Conservation (phyloP, 2,113 vertebrate genomes). For the Cephalopholis sonnerati region DNA sequence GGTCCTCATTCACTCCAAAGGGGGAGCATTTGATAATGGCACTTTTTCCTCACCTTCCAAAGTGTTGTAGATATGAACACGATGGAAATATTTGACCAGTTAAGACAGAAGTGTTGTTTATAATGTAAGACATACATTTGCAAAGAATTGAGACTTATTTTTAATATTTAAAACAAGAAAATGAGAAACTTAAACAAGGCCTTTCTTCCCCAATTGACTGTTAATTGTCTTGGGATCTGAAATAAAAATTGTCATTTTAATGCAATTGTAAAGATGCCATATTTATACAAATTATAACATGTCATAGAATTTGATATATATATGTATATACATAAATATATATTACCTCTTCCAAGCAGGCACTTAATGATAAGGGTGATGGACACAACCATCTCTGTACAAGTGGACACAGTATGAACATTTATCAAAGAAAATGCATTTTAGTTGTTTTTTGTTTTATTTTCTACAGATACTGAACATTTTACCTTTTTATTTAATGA, state of each 20-base stretch:
- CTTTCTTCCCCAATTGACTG: slow-evolving; percentile 87
- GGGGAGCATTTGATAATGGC: slow-evolving; percentile 76
- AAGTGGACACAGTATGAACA: slow-evolving; percentile 76
- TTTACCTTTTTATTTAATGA: slow-evolving; percentile 96
- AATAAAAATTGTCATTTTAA: slow-evolving; percentile 78
- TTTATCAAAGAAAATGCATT: slow-evolving; percentile 78
- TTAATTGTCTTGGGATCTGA: slow-evolving; percentile 77
- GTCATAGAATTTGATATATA: slow-evolving; percentile 81
- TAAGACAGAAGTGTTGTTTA: slow-evolving; percentile 88
- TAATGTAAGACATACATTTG: slow-evolving; percentile 95
- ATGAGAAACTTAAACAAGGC: slow-evolving; percentile 82
- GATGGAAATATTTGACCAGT: slow-evolving; percentile 81
- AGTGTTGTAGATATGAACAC: slow-evolving; percentile 87
- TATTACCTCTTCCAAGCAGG: slow-evolving; percentile 91
- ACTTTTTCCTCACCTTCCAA: slow-evolving; percentile 83
- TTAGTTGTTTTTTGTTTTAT: slow-evolving; percentile 66
- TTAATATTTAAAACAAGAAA: slow-evolving; percentile 95
- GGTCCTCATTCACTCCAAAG: slow-evolving; percentile 52
- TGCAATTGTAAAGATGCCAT: slow-evolving; percentile 89
- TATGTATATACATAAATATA: slow-evolving; percentile 80
- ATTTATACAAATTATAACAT: slow-evolving; percentile 90
- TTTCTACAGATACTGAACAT: slow-evolving; percentile 80
- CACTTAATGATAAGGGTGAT: slow-evolving; percentile 85
- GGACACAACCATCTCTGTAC: slow-evolving; percentile 81
- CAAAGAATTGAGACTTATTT: slow-evolving; percentile 96